Conservation (phyloP, 2,888 invertebrate genomes). For the Dermolepida albohirtum region DNA sequence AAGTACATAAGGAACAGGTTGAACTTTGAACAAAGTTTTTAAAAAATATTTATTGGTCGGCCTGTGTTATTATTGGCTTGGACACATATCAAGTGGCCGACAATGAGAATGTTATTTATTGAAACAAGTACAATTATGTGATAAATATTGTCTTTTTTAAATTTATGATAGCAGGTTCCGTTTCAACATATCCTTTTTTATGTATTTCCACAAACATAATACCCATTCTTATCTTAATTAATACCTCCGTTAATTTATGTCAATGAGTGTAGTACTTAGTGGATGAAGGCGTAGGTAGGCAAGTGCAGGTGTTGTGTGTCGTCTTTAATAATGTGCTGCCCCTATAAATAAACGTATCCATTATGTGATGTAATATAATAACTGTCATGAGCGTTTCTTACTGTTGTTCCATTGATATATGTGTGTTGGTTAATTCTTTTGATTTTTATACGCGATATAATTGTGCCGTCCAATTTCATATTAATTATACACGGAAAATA, state of each 20-base stretch:
- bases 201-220: constrained; percentile 12
- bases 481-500: constrained; percentile 35
- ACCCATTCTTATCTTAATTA: constrained; percentile 23
- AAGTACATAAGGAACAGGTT: too few species aligned
- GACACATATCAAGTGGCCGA: too few species aligned
- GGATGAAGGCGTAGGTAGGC: constrained; percentile 24
- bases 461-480: background rate
- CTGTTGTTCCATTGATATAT: background rate
- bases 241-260: constrained; percentile 32
- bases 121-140: constrained; percentile 4
- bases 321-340: constrained; percentile 28
- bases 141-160: constrained; percentile 8
- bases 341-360: constrained; percentile 18
- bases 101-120: constrained; percentile 1
- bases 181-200: background rate
- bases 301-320: constrained; percentile 27
- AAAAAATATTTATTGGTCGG: too few species aligned
- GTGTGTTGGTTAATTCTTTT: constrained; percentile 7
- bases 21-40: too few species aligned
- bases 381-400: constrained; percentile 7
- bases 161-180: constrained; percentile 7
- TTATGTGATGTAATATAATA: constrained; percentile 27
- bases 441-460: constrained; percentile 26
- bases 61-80: too few species aligned
- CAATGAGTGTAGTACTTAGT: constrained; percentile 24